Conservation (phyloP, 2,113 vertebrate species). For the Tauraco erythrolophus region DNA sequence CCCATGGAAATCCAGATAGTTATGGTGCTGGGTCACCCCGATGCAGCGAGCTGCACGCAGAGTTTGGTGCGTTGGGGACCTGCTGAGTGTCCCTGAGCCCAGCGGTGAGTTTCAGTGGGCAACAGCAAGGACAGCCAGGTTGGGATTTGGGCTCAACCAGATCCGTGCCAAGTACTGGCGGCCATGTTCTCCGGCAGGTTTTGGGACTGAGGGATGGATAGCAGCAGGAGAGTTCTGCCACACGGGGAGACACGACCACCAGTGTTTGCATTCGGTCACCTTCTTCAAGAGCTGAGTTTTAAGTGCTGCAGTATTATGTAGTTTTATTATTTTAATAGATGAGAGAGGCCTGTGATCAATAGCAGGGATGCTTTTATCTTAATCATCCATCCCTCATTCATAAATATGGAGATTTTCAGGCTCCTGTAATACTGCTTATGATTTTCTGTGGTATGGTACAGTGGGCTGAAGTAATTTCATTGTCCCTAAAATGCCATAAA, state of each 20-base stretch:
- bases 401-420: slow-evolving; percentile 63
- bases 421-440: slow-evolving; percentile 6
- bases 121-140: background rate
- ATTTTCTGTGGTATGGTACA: slow-evolving; percentile 40
- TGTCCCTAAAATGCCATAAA: slow-evolving; percentile 10
- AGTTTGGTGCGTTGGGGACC: background rate
- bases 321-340: slow-evolving; percentile 71
- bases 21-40: background rate
- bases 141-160: background rate
- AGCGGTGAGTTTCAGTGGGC: background rate
- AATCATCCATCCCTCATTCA: slow-evolving; percentile 65
- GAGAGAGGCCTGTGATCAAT: slow-evolving; percentile 61
- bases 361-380: slow-evolving; percentile 67
- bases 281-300: slow-evolving; percentile 30
- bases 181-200: background rate
- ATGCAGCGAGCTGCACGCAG: background rate
- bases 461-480: background rate
- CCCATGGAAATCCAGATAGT: background rate
- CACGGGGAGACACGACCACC: background rate
- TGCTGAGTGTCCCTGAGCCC: background rate
- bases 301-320: slow-evolving; percentile 16
- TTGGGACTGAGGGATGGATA: background rate
- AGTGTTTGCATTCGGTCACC: background rate
- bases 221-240: background rate
- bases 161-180: rapidly evolving